These are phyloP conservation scores for Drosophila persimilis DNA, from an alignment of 1,140 invertebrate species.

Conservation along the genomic window DNA sequence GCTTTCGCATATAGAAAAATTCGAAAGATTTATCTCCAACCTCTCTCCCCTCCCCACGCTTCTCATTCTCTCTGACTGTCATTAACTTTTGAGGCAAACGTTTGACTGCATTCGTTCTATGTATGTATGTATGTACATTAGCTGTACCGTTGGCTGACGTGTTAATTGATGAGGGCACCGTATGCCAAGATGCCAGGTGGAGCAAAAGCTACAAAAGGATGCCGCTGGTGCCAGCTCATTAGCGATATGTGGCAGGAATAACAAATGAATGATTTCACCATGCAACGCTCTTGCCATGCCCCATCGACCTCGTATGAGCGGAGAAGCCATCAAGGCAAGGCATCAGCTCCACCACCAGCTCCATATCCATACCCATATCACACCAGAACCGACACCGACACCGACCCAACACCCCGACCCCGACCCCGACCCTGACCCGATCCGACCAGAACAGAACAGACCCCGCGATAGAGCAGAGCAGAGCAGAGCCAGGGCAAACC, in stretches of 20 bases:
- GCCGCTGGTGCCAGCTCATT: slow-evolving; percentile 36
- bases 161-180: slow-evolving; percentile 37
- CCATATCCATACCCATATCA: no score
- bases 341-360: no score
- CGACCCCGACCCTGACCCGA: no score
- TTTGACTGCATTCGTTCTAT: slow-evolving; percentile 15
- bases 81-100: slow-evolving; percentile 22
- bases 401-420: no score
- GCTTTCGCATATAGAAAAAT: not conserved
- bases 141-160: slow-evolving; percentile 11
- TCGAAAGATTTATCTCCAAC: no score
- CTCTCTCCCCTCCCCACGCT: not conserved
- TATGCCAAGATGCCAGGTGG: not conserved
- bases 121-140: slow-evolving; percentile 3
- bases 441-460: no score
- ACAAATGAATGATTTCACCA: slow-evolving; percentile 41
- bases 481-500: slow-evolving; percentile 16
- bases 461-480: no score
- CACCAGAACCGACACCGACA: no score
- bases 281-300: not conserved
- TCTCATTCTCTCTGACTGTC: not conserved
- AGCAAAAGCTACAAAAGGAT: slow-evolving; percentile 24
- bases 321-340: slow-evolving; percentile 15
- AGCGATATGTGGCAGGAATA: slow-evolving; percentile 47
- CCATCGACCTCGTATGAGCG: not conserved